Evolutionary conservation across 2,797 vertebrate species (phyloP).

Genomic region (Limnodromus scolopaceus): DNA sequence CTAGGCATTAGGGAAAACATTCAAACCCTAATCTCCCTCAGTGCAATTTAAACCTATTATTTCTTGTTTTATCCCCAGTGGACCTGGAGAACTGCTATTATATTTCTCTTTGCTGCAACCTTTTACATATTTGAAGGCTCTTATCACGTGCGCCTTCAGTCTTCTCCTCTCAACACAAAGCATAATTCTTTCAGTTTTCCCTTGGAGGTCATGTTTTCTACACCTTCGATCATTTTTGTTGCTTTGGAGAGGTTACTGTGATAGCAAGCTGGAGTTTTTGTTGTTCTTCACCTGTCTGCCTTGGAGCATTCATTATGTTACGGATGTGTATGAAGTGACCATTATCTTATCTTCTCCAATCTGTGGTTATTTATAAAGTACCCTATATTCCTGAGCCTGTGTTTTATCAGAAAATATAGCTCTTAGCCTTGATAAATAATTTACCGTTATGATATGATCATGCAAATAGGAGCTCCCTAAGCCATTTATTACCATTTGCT

Average conservation of each 20-base stretch:
- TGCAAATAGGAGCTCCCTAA: neutral
- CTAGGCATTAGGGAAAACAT: slow-evolving; percentile 15
- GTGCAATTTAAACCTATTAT: slow-evolving; percentile 64
- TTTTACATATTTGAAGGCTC: slow-evolving; percentile 58
- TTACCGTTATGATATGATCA: neutral
- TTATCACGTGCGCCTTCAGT: slow-evolving; percentile 21
- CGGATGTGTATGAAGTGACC: neutral
- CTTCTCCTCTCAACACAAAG: slow-evolving; percentile 10
- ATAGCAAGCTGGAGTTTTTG: slow-evolving; percentile 23
- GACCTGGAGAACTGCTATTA: slow-evolving; percentile 40
- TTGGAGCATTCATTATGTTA: slow-evolving; percentile 6
- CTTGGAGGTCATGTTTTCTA: slow-evolving; percentile 34
- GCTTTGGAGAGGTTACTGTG: slow-evolving; percentile 15
- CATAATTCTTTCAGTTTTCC: slow-evolving; percentile 29
- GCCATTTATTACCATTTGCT: slow-evolving; percentile 35
- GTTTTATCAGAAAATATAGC: slow-evolving; percentile 26
- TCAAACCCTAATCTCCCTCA: slow-evolving; percentile 45
- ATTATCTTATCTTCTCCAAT: slow-evolving; percentile 45
- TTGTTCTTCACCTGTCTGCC: slow-evolving; percentile 24
- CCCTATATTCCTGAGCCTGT: neutral
- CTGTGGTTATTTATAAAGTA: slow-evolving; percentile 28
- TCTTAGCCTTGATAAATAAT: slow-evolving; percentile 49
- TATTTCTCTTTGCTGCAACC: slow-evolving; percentile 53
- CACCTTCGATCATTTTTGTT: neutral
- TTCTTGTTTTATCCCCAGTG: slow-evolving; percentile 60